Evolutionary conservation across 2,797 vertebrate species (phyloP), one percentile per base, ranked within the genome.

Genomic region (Chaetodon trifasciatus): DNA sequence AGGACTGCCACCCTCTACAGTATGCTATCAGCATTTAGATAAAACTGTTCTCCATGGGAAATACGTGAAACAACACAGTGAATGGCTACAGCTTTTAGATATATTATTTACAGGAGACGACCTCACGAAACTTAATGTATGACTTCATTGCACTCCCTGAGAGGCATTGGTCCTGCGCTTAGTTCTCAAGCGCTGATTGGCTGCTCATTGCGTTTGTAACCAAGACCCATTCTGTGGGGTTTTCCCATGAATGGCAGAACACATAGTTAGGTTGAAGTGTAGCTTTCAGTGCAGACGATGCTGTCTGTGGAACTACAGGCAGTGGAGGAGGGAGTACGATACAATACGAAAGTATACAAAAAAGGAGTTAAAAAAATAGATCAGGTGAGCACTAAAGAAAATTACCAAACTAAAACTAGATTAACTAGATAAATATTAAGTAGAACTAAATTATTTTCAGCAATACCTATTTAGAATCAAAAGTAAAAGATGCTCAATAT

Each of bases 61-160:
- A 89, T 46, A 40, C 28, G 66, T 74, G 28, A 85, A 89, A 86
- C 52, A 70, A 85, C 56, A 71, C 85, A 86, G 75, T 74, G 84
- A 86, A 60, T 58, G 79, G 63, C 82, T 87, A 84, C 78, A 83
- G 84, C 67, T 87, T 70, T 78, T 64, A 87, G 71, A 89, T 94
- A 83, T 87, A 89, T 91, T 94, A 95, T 94, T 95, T 93, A 94
- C 91, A 93, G 86, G 67, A 92, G 90, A 88, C 91, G 76, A 91
- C 76, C 85, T 90, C 74, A 73, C 86, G 24, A 83, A 91, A 78
- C 72, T 9, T 70, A 49, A 63, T n/a, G 46, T 17, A 3, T 84
- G 70, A 86, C 86, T 76, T 87, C 49, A 68, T 58, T 3, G 32
- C n/a, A 1, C 10, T 66, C 15, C 24, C 24, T 19, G 6, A 19